Base-by-base conservation (phyloP, 2,797 vertebrate species). In the Chelon auratus region DNA sequence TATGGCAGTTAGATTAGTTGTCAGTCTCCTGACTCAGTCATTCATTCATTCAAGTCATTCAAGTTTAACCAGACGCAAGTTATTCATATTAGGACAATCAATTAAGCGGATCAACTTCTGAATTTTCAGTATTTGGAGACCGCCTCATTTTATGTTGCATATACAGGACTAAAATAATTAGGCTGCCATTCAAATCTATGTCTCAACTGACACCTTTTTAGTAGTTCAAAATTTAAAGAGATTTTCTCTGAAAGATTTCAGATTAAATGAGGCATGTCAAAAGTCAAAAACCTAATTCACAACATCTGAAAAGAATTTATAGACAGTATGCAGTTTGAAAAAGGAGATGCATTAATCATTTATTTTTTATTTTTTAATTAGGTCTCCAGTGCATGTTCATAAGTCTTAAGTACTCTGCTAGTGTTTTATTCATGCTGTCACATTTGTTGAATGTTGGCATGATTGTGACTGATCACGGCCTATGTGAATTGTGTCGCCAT, bases 41-140 rank as follows among this genome's bases (percentile, higher is more conserved):
- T 37, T 39, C 37, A 39, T n/a, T 63, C 0, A 24, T 33, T 24
- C 40, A 43, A 77, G 47, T 58, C 64, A 39, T n/a, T 61, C 20
- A 20, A 52, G 60, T 68, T 62, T 6, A 39, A 22, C 57, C 30
- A 33, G 30, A 33, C 8, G 30, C 6, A 7, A 33, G 30, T 33
- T 22, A n/a, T 22, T 51, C 50, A 51, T 51, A 10, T 51, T 9
- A 13, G 50, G 6, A 51, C 18, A 50, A 45, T 18, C 18, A 50
- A 50, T 50, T 20, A 22, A 20, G 13, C 24, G 11, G 20, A 51
- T 12, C 18, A 5, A 12, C 20, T 22, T 51, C 20, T 51, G 1
- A 24, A 24, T 14, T 13, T 51, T 51, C 11, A 22, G 20, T 9
- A 51, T 51, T 51, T 24, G 20, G 50, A 51, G 50, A 24, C 5